Base-by-base conservation (phyloP, 2,888 invertebrate genomes). In the Cheilosia variabilis region DNA sequence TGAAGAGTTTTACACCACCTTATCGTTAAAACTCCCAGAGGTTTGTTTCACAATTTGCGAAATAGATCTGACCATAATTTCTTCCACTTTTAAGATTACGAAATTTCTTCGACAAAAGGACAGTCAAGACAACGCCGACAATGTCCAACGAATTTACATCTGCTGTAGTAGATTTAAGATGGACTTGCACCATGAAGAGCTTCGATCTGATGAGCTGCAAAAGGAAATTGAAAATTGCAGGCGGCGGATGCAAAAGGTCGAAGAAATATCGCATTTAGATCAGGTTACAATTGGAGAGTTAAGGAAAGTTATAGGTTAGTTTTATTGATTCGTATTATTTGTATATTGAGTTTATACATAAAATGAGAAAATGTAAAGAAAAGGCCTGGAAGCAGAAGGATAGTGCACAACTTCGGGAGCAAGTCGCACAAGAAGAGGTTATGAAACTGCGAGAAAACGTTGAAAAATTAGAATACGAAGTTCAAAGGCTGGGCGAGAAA, bases 381-480 rank as follows among this genome's bases (percentile, higher is more conserved):
- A 89, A 90, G 10, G 91, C 92, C 24, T 93, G 92, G 93, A 91
- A 89, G 65, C 91, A 92, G 83, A 90, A 90, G 72, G 92, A 92
- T 87, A 91, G 91, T 7, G 92, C 92, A 0, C 91, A 91, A 37
- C 89, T 89, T 47, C 91, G 92, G 5, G 92, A 92, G 65, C 91
- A 92, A 80, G 88, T 88, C 9, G 91, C 91, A 0, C 91, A 92
- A 63, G 91, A 91, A 31, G 92, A 92, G 65, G 88, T 92, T 6
- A 71, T 89, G 19, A 89, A 89, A 68, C 78, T 92, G 43, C 89
- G 90, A 9, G 90, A 91, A 68, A 91, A 91, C 75, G 80, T 92
- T 4, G 90, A 90, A 31, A 86, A 88, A 7, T 88, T 92, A 1
- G 89, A 91, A 80, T 88, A 89, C 2, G 91, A 90, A 81, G 89